Evolutionary conservation across 2,888 invertebrate species (phyloP), one percentile per base, ranked within the genome.

Genomic region (Dyspetes luteomarginatus): DNA sequence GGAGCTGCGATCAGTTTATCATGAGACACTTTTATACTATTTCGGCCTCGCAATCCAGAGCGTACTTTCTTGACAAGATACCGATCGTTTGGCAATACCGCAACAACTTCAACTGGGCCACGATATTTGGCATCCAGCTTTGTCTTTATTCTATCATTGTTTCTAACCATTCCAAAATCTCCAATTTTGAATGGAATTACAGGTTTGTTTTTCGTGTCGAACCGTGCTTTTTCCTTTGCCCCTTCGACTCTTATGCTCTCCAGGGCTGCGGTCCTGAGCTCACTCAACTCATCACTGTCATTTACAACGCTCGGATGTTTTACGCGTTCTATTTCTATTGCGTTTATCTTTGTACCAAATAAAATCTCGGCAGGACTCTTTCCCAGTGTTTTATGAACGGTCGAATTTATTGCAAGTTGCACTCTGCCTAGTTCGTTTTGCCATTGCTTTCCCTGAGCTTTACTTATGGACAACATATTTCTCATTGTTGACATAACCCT

Each of bases 371-470:
- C 36, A 36, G 36, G 55, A 30, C 43, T 28, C 65, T 30, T 65
- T 28, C 45, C 67, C 28, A 52, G 9, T 12, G 52, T 52, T 52
- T 52, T 52, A 19, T 52, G 26, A 24, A 52, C 24, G 2, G 52
- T 52, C 12, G 52, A 52, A 52, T 52, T 52, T 52, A 52, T 52
- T 55, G 55, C 55, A 26, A 28, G 55, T n/a, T 55, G 55, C 3
- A 55, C 55, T 55, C 55, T 28, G 26, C 55, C 55, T 26, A 26
- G 3, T 55, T 55, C 52, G 22, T 52, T 52, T 22, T 52, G 22
- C 24, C 52, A 52, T 52, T 52, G 52, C n/a, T 55, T 55, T 28
- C 55, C 55, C 19, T 55, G 55, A 55, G 55, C 60, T 41, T 60
- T 41, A 9, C 22, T 60, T 36, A 60, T 41, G 41, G 41, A 60